phyloP scores from a whole-genome alignment of 2,113 vertebrate genomes.

The Condylura cristata region DNA sequence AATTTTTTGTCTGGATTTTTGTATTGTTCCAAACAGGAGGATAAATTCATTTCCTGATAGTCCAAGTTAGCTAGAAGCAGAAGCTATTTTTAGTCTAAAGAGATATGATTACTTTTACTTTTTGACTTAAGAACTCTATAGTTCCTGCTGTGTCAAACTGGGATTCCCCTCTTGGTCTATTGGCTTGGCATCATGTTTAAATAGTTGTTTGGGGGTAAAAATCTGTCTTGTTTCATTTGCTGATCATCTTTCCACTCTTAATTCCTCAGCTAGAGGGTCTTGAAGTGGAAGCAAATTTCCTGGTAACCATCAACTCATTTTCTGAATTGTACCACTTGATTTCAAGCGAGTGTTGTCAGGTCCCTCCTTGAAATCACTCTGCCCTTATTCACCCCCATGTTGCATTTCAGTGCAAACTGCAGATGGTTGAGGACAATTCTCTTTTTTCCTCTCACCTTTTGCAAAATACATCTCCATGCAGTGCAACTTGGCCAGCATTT shows the following conservation, averaged over 20 bases:
- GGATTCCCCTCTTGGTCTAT: background rate
- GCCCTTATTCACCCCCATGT: background rate
- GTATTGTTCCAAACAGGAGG: background rate
- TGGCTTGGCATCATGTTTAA: slow-evolving; percentile 25
- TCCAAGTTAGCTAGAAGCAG: background rate
- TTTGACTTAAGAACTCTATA: slow-evolving; percentile 10
- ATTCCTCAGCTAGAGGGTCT: slow-evolving; percentile 54
- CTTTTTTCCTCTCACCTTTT: background rate
- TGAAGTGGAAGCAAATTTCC: slow-evolving; percentile 68
- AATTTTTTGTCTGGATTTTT: background rate
- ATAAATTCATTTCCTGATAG: background rate
- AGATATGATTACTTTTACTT: background rate
- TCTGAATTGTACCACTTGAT: slow-evolving; percentile 72
- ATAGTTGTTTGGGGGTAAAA: slow-evolving; percentile 58
- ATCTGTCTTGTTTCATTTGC: slow-evolving; percentile 40
- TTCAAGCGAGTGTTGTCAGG: slow-evolving; percentile 40
- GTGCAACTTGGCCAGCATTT: slow-evolving; percentile 61
- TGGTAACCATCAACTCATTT: slow-evolving; percentile 72
- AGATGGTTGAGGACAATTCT: slow-evolving; percentile 29
- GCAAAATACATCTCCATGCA: background rate
- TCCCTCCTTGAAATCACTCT: slow-evolving; percentile 55
- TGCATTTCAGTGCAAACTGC: slow-evolving; percentile 52
- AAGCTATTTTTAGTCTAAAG: slow-evolving; percentile 12
- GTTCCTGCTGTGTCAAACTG: background rate
- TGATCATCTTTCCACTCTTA: slow-evolving; percentile 44